A percentile compares a stretch with the other conserved stretches of the same genome.
Conservation (phyloP, 2,113 vertebrate species). For the Arothron firmamentum region DNA sequence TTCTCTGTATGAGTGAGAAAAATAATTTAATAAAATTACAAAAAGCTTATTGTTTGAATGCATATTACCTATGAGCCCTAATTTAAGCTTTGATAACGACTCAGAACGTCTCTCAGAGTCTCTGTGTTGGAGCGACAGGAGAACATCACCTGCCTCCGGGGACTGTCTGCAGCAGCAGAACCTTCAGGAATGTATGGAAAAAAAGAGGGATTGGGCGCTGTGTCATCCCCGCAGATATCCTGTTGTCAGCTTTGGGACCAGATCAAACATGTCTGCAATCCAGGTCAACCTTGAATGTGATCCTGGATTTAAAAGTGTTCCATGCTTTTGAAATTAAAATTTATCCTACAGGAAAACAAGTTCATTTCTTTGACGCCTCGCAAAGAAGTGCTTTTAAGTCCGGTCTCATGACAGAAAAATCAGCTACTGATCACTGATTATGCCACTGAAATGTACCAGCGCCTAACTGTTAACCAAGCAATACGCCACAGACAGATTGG, state of each 20-base stretch:
- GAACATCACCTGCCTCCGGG: not conserved
- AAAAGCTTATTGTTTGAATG: no score
- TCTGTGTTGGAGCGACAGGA: not conserved
- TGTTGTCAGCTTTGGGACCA: not conserved
- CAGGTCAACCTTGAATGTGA: no score
- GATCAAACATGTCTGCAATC: no score
- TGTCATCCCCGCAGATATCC: not conserved
- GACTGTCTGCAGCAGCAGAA: not conserved
- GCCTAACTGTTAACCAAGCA: conserved; percentile 45
- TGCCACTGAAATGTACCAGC: conserved; percentile 30
- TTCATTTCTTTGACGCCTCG: conserved; percentile 19
- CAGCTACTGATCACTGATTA: conserved; percentile 29
- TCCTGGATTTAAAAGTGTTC: no score
- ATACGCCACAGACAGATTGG: conserved; percentile 40
- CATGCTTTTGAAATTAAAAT: no score
- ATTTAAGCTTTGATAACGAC: no score
- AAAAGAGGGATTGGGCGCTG: not conserved
- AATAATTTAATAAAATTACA: no score
- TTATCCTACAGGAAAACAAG: no score
- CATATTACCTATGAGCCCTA: no score
- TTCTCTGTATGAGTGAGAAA: no score
- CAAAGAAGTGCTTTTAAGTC: not conserved
- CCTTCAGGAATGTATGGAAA: not conserved
- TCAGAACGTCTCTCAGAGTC: not conserved
- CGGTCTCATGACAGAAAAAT: conserved; percentile 30